These are phyloP conservation scores for Cynopterus brachyotis DNA, from an alignment of 2,113 vertebrate genomes.

Conservation along the genomic window DNA sequence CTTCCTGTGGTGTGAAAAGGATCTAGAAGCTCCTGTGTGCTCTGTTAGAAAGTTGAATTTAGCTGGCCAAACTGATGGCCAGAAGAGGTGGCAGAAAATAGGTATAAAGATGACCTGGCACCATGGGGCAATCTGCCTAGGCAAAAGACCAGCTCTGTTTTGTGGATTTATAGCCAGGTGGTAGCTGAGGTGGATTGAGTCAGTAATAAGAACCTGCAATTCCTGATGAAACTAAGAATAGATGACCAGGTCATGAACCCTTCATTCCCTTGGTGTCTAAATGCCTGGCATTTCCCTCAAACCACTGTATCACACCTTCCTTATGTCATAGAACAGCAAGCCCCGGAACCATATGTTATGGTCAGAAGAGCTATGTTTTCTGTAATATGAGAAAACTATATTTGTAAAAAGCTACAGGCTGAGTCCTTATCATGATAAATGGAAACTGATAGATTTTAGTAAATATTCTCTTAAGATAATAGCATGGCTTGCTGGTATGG, in stretches of 20 bases:
- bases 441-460: neutral
- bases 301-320: neutral
- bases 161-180: neutral
- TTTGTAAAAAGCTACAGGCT: neutral
- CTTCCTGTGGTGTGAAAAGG: neutral
- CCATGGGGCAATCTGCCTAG: neutral
- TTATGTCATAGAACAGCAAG: neutral
- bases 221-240: neutral
- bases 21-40: neutral
- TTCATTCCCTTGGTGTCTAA: neutral
- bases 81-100: neutral
- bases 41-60: neutral
- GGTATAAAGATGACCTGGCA: neutral
- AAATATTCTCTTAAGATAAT: constrained; percentile 27
- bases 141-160: neutral
- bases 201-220: neutral
- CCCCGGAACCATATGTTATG: neutral
- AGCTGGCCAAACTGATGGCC: neutral
- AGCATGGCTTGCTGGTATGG: neutral
- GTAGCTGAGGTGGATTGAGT: neutral
- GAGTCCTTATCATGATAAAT: neutral
- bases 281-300: neutral
- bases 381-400: neutral
- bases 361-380: neutral
- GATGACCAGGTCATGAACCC: neutral